Percentiles rank a stretch among this genome's conserved stretches.
Evolutionary conservation across 2,797 vertebrate species (phyloP).

Genomic region (Telmatherina bonti): DNA sequence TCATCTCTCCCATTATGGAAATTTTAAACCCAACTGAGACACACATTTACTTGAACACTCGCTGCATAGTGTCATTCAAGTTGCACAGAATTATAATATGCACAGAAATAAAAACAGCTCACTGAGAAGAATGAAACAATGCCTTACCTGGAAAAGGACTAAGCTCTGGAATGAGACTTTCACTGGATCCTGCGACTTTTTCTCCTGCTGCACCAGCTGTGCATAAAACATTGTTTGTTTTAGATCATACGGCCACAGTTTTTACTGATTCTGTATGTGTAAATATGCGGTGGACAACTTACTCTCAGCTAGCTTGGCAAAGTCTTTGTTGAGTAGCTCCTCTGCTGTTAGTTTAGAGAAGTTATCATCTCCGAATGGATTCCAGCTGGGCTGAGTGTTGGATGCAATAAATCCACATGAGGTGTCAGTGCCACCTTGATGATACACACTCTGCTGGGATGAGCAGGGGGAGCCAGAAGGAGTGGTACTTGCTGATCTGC

Average conservation of each 20-base stretch:
- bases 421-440: slow-evolving; percentile 73
- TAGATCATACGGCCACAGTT: not conserved
- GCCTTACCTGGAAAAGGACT: slow-evolving; percentile 89
- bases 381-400: slow-evolving; percentile 88
- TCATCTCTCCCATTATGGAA: not conserved
- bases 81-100: not conserved
- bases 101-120: slow-evolving; percentile 3
- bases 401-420: slow-evolving; percentile 74
- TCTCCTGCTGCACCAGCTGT: slow-evolving; percentile 86
- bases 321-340: slow-evolving; percentile 98
- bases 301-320: slow-evolving; percentile 94
- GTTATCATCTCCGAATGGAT: slow-evolving; percentile 98
- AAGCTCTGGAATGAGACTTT: slow-evolving; percentile 89
- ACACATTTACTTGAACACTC: not conserved
- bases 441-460: slow-evolving; percentile 96
- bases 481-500: slow-evolving; percentile 96
- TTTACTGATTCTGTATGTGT: not conserved
- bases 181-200: slow-evolving; percentile 84
- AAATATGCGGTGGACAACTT: slow-evolving; percentile 26
- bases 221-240: slow-evolving; percentile 26
- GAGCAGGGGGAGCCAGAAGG: slow-evolving; percentile 97
- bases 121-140: slow-evolving; percentile 46
- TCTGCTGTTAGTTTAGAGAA: slow-evolving; percentile 98
- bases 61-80: not conserved
- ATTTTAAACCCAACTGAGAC: not conserved